Evolutionary conservation across 1,140 invertebrate species (phyloP).

Genomic region (Drosophila equinoxialis): DNA sequence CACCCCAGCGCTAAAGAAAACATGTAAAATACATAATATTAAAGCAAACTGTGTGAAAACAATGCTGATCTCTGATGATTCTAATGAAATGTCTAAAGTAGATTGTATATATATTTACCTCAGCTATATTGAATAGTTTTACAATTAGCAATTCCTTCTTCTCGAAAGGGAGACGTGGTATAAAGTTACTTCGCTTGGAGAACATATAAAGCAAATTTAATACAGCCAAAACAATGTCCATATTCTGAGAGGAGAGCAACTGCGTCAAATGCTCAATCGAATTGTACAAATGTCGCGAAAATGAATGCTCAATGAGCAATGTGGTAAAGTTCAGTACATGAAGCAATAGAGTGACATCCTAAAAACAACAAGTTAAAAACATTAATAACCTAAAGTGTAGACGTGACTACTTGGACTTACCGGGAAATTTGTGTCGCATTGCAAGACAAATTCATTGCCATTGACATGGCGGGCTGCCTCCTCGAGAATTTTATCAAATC

Average conservation of each 20-base stretch:
- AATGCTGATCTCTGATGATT: background rate
- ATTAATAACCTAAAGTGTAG: background rate
- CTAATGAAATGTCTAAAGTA: no score
- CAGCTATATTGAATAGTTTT: slow-evolving; percentile 91
- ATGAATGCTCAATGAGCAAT: slow-evolving; percentile 94
- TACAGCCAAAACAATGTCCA: slow-evolving; percentile 94
- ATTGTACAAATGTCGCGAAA: slow-evolving; percentile 94
- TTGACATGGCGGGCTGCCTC: slow-evolving; percentile 87
- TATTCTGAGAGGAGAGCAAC: slow-evolving; percentile 92
- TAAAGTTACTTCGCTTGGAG: slow-evolving; percentile 95
- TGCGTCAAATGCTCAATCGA: slow-evolving; percentile 94
- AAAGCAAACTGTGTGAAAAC: background rate
- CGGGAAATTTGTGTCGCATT: slow-evolving; percentile 89
- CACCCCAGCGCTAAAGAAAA: slow-evolving; percentile 70
- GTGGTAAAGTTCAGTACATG: slow-evolving; percentile 93
- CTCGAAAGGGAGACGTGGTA: slow-evolving; percentile 90
- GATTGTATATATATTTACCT: slow-evolving; percentile 84
- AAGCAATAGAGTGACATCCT: slow-evolving; percentile 90
- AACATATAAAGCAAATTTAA: slow-evolving; percentile 96
- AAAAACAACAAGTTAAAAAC: slow-evolving; percentile 42
- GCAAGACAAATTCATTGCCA: slow-evolving; percentile 90
- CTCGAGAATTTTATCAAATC: slow-evolving; percentile 92
- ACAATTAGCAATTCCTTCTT: slow-evolving; percentile 90
- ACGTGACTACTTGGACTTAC: slow-evolving; percentile 84
- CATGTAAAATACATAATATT: slow-evolving; percentile 2